Percentiles rank a stretch among this genome's conserved stretches.
These are phyloP conservation scores for Tetheella fluctuosa DNA, from an alignment of 2,888 invertebrate genomes.

Conservation along the genomic window DNA sequence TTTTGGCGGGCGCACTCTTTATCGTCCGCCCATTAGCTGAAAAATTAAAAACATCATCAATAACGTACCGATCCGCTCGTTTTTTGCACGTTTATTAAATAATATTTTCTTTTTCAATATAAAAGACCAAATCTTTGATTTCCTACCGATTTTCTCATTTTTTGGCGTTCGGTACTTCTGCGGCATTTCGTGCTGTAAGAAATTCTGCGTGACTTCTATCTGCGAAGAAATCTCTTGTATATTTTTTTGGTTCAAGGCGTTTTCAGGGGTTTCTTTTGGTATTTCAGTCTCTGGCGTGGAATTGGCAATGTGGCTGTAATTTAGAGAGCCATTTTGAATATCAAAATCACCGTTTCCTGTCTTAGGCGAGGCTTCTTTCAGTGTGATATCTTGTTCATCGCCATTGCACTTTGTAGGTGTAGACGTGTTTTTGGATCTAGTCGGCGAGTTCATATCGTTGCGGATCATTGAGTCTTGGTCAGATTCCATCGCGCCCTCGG, in stretches of 20 bases:
- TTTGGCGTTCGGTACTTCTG: conserved; percentile 43
- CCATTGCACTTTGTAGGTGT: conserved; percentile 21
- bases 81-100: conserved; percentile 26
- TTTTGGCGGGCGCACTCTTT: conserved; percentile 58
- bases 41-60: conserved; percentile 41
- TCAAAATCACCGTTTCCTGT: conserved; percentile 9
- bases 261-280: neutral
- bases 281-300: conserved; percentile 44
- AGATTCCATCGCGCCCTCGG: conserved; percentile 54
- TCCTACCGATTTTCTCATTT: conserved; percentile 65
- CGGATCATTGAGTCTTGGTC: conserved; percentile 52
- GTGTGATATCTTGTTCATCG: conserved; percentile 25
- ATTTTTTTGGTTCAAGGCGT: conserved; percentile 19
- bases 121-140: conserved; percentile 50
- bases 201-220: conserved; percentile 40
- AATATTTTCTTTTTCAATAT: conserved; percentile 42
- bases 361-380: conserved; percentile 16
- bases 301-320: conserved; percentile 18
- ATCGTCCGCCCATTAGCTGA: conserved; percentile 64
- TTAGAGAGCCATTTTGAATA: neutral
- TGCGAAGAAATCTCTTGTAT: conserved; percentile 23
- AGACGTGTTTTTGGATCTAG: conserved; percentile 12
- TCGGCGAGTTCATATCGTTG: conserved; percentile 26
- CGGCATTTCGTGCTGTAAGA: conserved; percentile 46
- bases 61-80: conserved; percentile 30